phyloP scores from a whole-genome alignment of 1,140 invertebrate genomes.

The Phymorhynchus buccinoides region DNA sequence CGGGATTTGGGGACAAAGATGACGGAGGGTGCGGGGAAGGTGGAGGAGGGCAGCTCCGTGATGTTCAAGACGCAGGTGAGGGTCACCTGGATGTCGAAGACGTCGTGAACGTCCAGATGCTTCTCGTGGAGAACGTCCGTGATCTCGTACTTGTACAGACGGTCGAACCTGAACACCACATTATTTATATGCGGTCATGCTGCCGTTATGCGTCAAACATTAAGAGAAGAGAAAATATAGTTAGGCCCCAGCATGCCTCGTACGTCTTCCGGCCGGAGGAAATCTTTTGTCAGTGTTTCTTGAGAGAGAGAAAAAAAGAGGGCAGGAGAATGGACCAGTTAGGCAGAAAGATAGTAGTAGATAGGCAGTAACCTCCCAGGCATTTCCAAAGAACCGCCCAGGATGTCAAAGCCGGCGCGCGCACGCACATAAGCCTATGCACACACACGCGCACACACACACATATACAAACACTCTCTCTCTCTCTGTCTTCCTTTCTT shows the following conservation, averaged over 20 bases:
- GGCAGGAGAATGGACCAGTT: too few relatives aligned
- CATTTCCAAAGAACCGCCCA: conserved; percentile 46
- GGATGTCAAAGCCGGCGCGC: conserved; percentile 27
- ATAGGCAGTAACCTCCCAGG: conserved; percentile 36
- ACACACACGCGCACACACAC: neutral
- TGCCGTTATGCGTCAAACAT: too few relatives aligned
- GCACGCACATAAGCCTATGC: neutral
- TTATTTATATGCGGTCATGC: too few relatives aligned
- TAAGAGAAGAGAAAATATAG: too few relatives aligned
- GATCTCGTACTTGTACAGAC: conserved; percentile 52
- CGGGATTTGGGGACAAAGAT: conserved; percentile 35
- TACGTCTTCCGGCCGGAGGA: too few relatives aligned
- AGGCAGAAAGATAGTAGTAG: too few relatives aligned
- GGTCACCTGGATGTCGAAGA: conserved; percentile 32
- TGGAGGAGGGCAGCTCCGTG: conserved; percentile 29
- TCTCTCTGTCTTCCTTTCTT: too few relatives aligned
- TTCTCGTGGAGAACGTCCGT: conserved; percentile 27
- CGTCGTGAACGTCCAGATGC: conserved; percentile 32
- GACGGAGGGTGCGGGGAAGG: conserved; percentile 34
- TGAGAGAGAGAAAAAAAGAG: too few relatives aligned
- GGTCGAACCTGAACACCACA: conserved; percentile 38
- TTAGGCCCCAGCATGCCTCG: too few relatives aligned
- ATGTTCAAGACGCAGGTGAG: conserved; percentile 39
- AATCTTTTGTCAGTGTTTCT: too few relatives aligned
- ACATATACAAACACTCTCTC: neutral